Evolutionary conservation across 2,888 invertebrate species (phyloP).

Genomic region (Eilema depressum): DNA sequence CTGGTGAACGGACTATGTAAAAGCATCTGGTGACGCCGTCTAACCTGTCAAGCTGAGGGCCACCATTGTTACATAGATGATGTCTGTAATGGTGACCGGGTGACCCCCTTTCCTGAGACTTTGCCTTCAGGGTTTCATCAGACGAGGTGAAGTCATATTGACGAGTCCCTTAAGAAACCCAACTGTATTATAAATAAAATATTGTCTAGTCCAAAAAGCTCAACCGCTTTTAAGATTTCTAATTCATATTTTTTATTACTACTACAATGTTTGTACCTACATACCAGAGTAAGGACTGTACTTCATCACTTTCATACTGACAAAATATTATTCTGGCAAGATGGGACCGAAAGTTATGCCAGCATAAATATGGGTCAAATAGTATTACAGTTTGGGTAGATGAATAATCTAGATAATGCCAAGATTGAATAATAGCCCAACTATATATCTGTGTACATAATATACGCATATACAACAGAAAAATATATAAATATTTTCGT

Average conservation of each 20-base stretch:
- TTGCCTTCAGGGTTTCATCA: too few relatives aligned
- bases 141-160: too few relatives aligned
- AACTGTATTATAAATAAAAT: too few relatives aligned
- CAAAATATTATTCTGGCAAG: constrained; percentile 30
- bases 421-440: neutral
- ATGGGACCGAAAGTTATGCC: constrained; percentile 22
- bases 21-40: too few relatives aligned
- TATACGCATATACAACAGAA: too few relatives aligned
- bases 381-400: constrained; percentile 17
- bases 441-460: neutral
- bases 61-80: too few relatives aligned
- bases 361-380: constrained; percentile 18
- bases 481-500: neutral
- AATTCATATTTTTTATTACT: constrained; percentile 32
- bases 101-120: too few relatives aligned
- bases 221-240: neutral
- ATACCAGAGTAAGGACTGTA: constrained; percentile 25
- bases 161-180: too few relatives aligned
- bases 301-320: constrained; percentile 41
- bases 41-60: too few relatives aligned
- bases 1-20: too few relatives aligned
- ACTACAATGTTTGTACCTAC: constrained; percentile 19
- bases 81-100: too few relatives aligned
- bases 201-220: neutral
- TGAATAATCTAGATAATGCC: neutral